A percentile compares a stretch with the other conserved stretches of the same genome.
Evolutionary conservation across 1,140 invertebrate species (phyloP).

Genomic region (Drosophila pachea): DNA sequence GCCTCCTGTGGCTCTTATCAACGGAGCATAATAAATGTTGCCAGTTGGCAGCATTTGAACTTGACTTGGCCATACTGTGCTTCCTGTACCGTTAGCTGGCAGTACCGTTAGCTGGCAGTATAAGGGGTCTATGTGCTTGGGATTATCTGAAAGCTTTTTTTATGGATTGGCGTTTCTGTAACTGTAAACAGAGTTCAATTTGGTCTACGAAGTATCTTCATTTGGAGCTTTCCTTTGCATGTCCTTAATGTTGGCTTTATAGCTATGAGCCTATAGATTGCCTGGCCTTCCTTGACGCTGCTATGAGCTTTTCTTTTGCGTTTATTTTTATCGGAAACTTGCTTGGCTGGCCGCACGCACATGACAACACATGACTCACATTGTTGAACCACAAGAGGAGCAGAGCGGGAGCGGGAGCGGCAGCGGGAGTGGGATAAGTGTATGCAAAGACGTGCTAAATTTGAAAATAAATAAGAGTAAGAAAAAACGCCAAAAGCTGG

Average conservation of each 20-base stretch:
- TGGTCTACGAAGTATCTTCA: conserved; percentile 4
- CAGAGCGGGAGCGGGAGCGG: not conserved
- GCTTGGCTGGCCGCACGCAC: conserved; percentile 66
- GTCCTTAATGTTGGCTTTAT: conserved; percentile 43
- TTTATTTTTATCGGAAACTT: conserved; percentile 58
- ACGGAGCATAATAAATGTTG: conserved; percentile 5
- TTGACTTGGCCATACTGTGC: conserved; percentile 10
- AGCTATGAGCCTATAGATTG: conserved; percentile 38
- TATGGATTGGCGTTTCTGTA: not conserved
- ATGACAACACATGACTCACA: conserved; percentile 29
- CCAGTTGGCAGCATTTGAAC: conserved; percentile 7
- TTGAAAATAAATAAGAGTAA: conserved; percentile 70
- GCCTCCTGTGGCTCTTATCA: conserved; percentile 20
- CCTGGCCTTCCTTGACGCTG: conserved; percentile 9
- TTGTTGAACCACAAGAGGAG: not conserved
- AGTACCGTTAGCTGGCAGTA: no score
- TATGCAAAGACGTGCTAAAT: conserved; percentile 65
- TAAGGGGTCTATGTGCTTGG: not conserved
- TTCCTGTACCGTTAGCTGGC: not conserved
- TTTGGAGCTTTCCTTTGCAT: conserved; percentile 12
- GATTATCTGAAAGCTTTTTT: not conserved
- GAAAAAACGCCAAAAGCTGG: conserved; percentile 28
- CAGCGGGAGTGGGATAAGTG: not conserved
- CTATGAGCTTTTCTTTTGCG: conserved; percentile 12
- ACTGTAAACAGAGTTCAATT: no score